A percentile compares a stretch with the other conserved stretches of the same genome.
These are phyloP conservation scores for Zeugodacus cucurbitae DNA, from an alignment of 1,140 invertebrate genomes.

Conservation along the genomic window DNA sequence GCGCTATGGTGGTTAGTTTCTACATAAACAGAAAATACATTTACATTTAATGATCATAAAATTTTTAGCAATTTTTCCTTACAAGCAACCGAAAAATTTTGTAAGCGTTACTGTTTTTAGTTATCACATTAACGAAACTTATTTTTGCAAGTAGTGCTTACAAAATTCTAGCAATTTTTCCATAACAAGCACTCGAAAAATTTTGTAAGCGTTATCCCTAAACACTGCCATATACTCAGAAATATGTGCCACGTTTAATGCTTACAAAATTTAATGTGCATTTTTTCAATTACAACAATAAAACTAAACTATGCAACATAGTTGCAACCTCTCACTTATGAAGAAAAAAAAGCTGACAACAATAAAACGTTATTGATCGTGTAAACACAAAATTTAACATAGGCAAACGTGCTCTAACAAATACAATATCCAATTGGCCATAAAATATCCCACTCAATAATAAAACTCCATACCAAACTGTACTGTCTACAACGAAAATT, in stretches of 20 bases:
- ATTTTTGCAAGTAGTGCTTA: not conserved
- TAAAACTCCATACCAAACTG: constrained; percentile 6
- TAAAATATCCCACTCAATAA: constrained; percentile 34
- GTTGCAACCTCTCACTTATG: not conserved
- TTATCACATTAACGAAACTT: no score
- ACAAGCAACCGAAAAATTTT: not conserved
- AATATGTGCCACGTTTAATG: not conserved
- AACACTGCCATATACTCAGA: not conserved
- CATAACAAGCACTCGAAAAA: not conserved
- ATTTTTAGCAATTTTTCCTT: no score
- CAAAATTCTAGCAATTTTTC: not conserved
- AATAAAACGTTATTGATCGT: not conserved
- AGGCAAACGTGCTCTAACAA: not conserved
- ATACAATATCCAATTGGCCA: not conserved
- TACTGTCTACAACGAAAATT: constrained; percentile 20
- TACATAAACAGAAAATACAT: no score
- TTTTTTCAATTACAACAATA: not conserved
- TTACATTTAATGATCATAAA: no score
- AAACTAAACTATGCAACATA: not conserved
- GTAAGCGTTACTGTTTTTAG: not conserved
- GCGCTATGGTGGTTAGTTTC: not conserved
- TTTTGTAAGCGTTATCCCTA: not conserved
- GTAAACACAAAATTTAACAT: constrained; percentile 22
- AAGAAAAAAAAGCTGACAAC: not conserved
- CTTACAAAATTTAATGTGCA: not conserved